phyloP scores from a whole-genome alignment of 2,113 vertebrate species.

The Poeciliopsis retropinna region DNA sequence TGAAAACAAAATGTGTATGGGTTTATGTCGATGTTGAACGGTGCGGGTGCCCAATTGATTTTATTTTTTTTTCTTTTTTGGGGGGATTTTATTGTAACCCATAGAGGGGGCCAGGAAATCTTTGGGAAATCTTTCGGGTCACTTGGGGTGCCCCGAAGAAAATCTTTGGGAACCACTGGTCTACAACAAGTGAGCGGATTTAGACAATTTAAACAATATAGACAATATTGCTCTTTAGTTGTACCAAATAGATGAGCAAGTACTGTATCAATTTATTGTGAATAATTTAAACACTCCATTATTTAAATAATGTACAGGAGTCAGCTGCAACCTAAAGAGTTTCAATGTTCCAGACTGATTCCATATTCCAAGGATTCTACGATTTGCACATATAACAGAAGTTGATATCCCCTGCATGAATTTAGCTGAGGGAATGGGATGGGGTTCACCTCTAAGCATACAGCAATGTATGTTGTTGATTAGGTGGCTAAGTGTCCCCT shows the following conservation, averaged over 20 bases:
- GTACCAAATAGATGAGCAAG: neutral
- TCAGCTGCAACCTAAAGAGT: neutral
- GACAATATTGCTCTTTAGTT: conserved; percentile 27
- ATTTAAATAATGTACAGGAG: neutral
- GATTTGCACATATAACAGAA: neutral
- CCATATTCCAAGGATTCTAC: neutral
- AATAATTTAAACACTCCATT: neutral
- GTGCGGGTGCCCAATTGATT: too few relatives aligned
- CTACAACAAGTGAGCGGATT: too few relatives aligned
- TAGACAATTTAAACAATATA: neutral
- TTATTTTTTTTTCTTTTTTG: too few relatives aligned
- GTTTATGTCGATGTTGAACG: too few relatives aligned
- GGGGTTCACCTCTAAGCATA: neutral
- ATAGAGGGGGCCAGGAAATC: too few relatives aligned
- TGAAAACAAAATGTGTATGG: too few relatives aligned
- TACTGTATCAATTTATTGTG: neutral
- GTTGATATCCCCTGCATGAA: neutral
- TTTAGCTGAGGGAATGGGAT: neutral
- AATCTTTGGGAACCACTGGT: too few relatives aligned
- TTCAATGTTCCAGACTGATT: neutral
- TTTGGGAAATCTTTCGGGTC: too few relatives aligned
- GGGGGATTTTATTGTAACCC: too few relatives aligned
- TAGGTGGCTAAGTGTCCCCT: conserved; percentile 1
- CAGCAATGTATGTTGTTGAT: conserved; percentile 9
- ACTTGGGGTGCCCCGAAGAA: too few relatives aligned